Base-by-base conservation (phyloP, 64 coral and sea anemone species). In the Hydrozoanthus tunicans region DNA sequence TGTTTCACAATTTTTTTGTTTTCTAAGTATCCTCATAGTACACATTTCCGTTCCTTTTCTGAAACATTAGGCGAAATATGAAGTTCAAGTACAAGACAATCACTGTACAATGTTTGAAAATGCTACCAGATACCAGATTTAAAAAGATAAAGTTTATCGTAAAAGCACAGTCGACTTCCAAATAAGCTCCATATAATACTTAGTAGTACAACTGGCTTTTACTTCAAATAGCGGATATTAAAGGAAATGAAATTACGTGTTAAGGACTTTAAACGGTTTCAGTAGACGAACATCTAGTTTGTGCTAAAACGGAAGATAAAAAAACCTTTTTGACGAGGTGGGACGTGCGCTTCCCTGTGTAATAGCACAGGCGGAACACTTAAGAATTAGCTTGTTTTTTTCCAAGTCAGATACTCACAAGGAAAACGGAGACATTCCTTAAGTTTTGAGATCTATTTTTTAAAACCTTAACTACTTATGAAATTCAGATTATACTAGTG, bases 261-360 rank as follows among this genome's bases (percentile, higher is more conserved):
- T 62, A 60, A 20, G n/a, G 68, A 88, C 24, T 55, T 9, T 73
- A 59, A 9, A 2, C 32, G 8, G 68, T 73, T 71, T 88, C 84
- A 88, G 84, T 70, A 75, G 56, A 67, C 68, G 84, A 88, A 88
- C 5, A 58, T 13, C 43, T 88, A 11, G 12, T 9, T 56, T 25
- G 64, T 53, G 84, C 84, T 88, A 17, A 73, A 88, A 75, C 84
- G 84, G 84, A 88, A 72, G 53, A 32, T 74, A 74, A 59, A 61
- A 20, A 25, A 27, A 4, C 56, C 24, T 23, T 20, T 70, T 86
- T 65, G 64, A 17, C 25, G 69, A 82, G 59, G 20, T 13, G 3
- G 6, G 17, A 62, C 52, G 7, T 27, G 17, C 10, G 53, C 5
- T 62, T 51, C 56, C 1, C 9, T 4, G 6, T 17, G 17, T 74